These are phyloP conservation scores for Zygaena filipendulae DNA, from an alignment of 2,888 invertebrate genomes.

Conservation along the genomic window DNA sequence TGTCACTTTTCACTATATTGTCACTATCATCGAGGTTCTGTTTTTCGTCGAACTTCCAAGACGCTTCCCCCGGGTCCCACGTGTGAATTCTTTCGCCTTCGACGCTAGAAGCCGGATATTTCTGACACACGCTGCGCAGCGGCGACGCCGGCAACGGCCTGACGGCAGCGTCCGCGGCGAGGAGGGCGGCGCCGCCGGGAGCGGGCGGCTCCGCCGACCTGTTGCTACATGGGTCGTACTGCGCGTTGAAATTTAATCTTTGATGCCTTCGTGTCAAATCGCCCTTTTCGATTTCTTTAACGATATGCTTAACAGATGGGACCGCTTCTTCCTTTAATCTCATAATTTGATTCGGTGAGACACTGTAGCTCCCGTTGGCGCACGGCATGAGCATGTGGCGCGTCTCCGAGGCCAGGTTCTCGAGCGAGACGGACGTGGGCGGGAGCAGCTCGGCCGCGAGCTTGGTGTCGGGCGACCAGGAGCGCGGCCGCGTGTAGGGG, in stretches of 20 bases:
- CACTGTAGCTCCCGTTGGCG: constrained; percentile 88
- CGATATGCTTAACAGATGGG: constrained; percentile 75
- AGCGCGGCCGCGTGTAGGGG: constrained; percentile 69
- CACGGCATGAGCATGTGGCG: constrained; percentile 86
- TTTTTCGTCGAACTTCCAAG: constrained; percentile 31
- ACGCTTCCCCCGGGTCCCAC: constrained; percentile 75
- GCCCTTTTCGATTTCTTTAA: constrained; percentile 75
- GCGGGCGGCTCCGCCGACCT: constrained; percentile 23
- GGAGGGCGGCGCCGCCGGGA: constrained; percentile 15
- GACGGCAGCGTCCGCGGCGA: constrained; percentile 17
- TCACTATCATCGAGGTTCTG: constrained; percentile 41
- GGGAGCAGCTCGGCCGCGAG: constrained; percentile 69
- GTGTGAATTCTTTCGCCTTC: constrained; percentile 68
- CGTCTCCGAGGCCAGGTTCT: constrained; percentile 74
- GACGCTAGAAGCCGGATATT: constrained; percentile 29
- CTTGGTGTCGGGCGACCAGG: constrained; percentile 78
- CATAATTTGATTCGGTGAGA: constrained; percentile 90
- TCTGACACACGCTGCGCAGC: constrained; percentile 33
- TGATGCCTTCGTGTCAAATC: constrained; percentile 34
- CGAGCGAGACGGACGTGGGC: constrained; percentile 75
- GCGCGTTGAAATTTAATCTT: constrained; percentile 30
- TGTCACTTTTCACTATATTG: constrained; percentile 62
- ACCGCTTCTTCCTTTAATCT: constrained; percentile 76
- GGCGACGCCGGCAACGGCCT: constrained; percentile 32
- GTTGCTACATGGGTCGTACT: constrained; percentile 23